Evolutionary conservation across 2,888 invertebrate genomes (phyloP).

Genomic region (Caenorhabditis imperialis): DNA sequence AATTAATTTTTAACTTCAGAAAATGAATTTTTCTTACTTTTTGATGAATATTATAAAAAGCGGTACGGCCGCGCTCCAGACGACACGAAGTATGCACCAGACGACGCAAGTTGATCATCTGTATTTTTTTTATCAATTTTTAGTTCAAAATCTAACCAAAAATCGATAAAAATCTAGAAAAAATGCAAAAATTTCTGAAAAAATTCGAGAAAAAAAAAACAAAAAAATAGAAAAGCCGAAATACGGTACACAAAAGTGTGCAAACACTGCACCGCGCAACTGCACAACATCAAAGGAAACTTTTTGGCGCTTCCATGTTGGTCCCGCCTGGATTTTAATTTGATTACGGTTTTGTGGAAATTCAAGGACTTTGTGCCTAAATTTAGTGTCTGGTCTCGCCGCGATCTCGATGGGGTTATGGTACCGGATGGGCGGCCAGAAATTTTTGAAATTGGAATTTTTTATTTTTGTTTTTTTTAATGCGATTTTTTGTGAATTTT

Average conservation of each 20-base stretch:
- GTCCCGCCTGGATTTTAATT: conserved; percentile 17
- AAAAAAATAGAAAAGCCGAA: background rate
- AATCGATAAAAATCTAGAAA: background rate
- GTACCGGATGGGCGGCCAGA: too few relatives aligned
- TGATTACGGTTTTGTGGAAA: background rate
- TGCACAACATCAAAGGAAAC: conserved; percentile 4
- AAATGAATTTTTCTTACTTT: conserved; percentile 55
- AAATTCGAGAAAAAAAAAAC: background rate
- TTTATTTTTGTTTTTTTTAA: too few relatives aligned
- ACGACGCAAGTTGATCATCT: conserved; percentile 42
- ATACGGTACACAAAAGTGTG: conserved; percentile 9
- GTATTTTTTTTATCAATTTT: background rate
- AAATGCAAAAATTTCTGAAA: background rate
- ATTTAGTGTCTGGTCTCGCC: conserved; percentile 9
- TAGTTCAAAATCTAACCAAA: background rate
- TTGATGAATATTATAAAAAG: conserved; percentile 73
- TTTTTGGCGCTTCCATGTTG: background rate
- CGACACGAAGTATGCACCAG: conserved; percentile 43
- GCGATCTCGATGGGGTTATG: conserved; percentile 13
- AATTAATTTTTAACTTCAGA: background rate
- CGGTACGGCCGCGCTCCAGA: conserved; percentile 51
- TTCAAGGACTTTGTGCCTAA: conserved; percentile 19
- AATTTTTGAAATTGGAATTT: too few relatives aligned
- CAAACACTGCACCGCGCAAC: conserved; percentile 29
- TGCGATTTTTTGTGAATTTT: too few relatives aligned